Conservation (phyloP, 1,140 invertebrate genomes). For the Brachystomella parvula region DNA sequence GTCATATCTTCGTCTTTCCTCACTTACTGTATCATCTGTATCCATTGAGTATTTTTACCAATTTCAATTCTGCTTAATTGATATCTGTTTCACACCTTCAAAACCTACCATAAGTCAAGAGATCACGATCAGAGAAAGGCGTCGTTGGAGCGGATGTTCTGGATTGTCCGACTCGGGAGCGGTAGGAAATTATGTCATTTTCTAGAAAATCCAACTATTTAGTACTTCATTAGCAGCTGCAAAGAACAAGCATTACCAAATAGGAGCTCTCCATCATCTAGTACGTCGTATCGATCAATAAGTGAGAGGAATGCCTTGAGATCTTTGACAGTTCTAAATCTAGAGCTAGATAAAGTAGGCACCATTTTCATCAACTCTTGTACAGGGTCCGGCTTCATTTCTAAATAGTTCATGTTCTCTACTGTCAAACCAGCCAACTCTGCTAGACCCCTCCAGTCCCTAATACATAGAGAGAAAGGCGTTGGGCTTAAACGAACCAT, state of each 20-base stretch:
- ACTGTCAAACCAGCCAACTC: constrained; percentile 47
- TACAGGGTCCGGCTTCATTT: constrained; percentile 48
- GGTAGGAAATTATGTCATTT: constrained; percentile 43
- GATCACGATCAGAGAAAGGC: constrained; percentile 13
- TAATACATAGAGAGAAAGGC: constrained; percentile 35
- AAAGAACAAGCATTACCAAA: constrained; percentile 46
- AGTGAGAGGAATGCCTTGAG: constrained; percentile 49
- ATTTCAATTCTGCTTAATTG: constrained; percentile 10
- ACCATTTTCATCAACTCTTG: constrained; percentile 48
- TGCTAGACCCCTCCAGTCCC: constrained; percentile 61
- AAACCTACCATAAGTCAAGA: constrained; percentile 23
- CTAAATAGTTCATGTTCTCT: constrained; percentile 41
- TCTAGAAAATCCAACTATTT: constrained; percentile 40
- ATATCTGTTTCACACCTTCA: background rate
- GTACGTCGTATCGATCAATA: constrained; percentile 59
- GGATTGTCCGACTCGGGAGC: constrained; percentile 31
- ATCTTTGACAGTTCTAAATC: constrained; percentile 46
- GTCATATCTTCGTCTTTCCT: constrained; percentile 53
- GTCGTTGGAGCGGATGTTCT: no score
- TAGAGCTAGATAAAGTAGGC: constrained; percentile 39
- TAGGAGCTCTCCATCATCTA: constrained; percentile 51
- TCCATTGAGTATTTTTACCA: constrained; percentile 48
- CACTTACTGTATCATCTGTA: constrained; percentile 45
- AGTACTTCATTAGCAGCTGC: constrained; percentile 3
- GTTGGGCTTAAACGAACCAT: no score